Evolutionary conservation across 2,797 vertebrate genomes (phyloP), one percentile per base, ranked within the genome.

Genomic region (Anguilla pacifica): DNA sequence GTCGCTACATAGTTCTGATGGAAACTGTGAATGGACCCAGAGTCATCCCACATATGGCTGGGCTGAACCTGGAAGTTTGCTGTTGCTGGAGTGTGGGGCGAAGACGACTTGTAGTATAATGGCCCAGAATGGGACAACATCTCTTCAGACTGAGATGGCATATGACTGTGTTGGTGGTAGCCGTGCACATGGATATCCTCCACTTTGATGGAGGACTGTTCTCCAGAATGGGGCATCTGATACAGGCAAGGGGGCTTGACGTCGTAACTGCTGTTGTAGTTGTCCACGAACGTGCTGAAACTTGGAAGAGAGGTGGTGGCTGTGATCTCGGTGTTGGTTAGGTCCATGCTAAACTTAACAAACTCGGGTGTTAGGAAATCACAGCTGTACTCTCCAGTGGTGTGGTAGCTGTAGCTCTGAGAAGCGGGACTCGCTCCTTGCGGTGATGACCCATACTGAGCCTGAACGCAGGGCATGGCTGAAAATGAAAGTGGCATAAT

Each of bases 281-380:
- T 94, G 96, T 99, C 98, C 94, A 97, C 95, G 94, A 93, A 84
- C 6, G 93, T 91, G 61, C 91, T 94, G 94, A 97, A 97, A 93
- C 86, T 89, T 55, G 94, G 96, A 86, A 97, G 96, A 90, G 98
- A 98, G 86, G 98, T 95, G 91, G 96, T 96, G 91, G 97, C 96
- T 19, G 98, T 97, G 92, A 98, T 95, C 91, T 99, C 98, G 86
- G 97, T 98, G 97, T 99, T 99, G 90, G 98, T 98, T 87, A 99
- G 97, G 94, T 99, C 98, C 98, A 99, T 99, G 97, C 98, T 99
- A 96, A 99, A 99, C 97, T 99, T 99, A 92, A 99, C 98, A 89
- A 99, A 99, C 96, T 99, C 98, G 91, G 98, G 98, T 22, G 98
- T 99, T 93, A 99, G 95, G 96, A 99, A 98, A 93, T 99, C 98